Evolutionary conservation across 2,888 invertebrate genomes (phyloP), one percentile per base, ranked within the genome.

Genomic region (Erynnis tages): DNA sequence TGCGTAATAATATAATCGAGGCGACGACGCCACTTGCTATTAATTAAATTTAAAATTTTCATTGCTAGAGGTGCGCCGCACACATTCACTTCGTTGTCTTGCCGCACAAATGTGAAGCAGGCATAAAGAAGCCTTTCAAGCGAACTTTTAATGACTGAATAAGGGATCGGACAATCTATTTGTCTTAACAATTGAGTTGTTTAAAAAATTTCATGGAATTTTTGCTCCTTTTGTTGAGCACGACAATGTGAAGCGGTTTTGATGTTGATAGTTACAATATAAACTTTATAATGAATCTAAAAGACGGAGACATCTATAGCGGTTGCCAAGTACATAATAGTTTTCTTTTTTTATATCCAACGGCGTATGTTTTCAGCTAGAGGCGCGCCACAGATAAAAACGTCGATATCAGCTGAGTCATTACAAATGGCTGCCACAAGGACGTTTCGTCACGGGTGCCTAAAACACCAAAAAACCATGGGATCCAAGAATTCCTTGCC

Each of bases 1-100:
- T 65, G 73, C 80, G 76, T 83, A 79, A 86, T 85, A 86, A 82
- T 86, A 86, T 85, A 85, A 87, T 84, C 84, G 79, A 76, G 63
- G 69, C 71, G 73, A 73, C 79, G 78, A 73, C 78, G 78, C 77
- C 81, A 83, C 83, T 84, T 80, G 80, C 77, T 71, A 84, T 86
- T 87, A 87, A 87, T 87, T 87, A 82, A 86, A 86, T 83, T 87
- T 84, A 80, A 87, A 84, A 85, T 86, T 80, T 82, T 75, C 83
- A 82, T 82, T 75, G 74, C 77, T 66, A 58, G 59, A 63, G 59
- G 64, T 63, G 63, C 62, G 55, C 50, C 56, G 59, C 62, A 55
- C 53, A 55, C 62, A 66, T 68, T 63, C 62, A 64, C 47, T 40
- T 62, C 58, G 59, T 60, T 60, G 52, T 57, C 59, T 55, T 58